Percentiles rank a stretch among this genome's conserved stretches.
Conservation (phyloP, 2,797 vertebrate species). For the Vespertilio murinus region DNA sequence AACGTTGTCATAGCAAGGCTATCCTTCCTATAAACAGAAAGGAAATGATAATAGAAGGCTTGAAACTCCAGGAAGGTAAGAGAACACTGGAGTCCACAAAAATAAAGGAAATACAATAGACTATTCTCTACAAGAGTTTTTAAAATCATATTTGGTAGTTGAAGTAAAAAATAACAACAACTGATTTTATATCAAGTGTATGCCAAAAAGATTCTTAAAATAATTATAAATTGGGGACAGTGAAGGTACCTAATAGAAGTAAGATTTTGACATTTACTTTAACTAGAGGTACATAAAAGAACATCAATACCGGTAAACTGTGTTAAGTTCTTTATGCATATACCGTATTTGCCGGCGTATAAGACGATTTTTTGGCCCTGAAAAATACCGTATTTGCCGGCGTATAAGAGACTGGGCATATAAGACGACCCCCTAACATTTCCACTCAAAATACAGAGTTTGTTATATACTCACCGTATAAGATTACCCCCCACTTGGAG, state of each 20-base stretch:
- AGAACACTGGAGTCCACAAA: not conserved
- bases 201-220: not conserved
- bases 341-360: too few relatives aligned
- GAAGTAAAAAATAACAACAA: not conserved
- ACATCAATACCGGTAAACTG: not conserved
- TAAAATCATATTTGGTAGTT: not conserved
- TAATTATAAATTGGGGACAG: not conserved
- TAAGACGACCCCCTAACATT: too few relatives aligned
- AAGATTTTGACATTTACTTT: not conserved
- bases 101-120: not conserved
- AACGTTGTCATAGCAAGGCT: not conserved
- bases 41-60: not conserved
- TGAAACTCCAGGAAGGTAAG: not conserved
- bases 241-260: not conserved
- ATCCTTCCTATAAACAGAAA: not conserved
- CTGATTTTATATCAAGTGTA: not conserved
- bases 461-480: too few relatives aligned
- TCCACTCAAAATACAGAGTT: too few relatives aligned
- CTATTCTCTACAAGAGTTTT: not conserved
- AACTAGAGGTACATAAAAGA: not conserved
- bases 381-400: too few relatives aligned
- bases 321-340: not conserved
- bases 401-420: too few relatives aligned
- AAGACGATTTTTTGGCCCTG: too few relatives aligned
- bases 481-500: too few relatives aligned